These are phyloP conservation scores for Morpho deidamia DNA, from an alignment of 2,888 invertebrate genomes.

Conservation along the genomic window DNA sequence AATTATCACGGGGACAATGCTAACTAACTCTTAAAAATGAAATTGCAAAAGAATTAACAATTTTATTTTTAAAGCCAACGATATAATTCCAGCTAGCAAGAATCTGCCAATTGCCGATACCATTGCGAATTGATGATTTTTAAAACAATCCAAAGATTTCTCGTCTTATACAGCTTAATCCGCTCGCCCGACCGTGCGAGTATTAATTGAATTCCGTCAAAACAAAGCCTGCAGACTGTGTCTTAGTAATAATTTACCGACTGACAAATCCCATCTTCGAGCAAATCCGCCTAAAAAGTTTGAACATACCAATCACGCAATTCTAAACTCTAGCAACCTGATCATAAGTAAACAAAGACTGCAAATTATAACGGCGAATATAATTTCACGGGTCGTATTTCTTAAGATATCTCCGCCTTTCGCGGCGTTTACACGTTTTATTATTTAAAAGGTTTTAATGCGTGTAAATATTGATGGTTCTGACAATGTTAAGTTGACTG, in stretches of 20 bases:
- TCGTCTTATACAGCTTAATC: constrained; percentile 36
- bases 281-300: constrained; percentile 5
- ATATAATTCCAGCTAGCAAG: neutral
- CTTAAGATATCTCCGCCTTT: constrained; percentile 9
- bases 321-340: constrained; percentile 12
- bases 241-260: constrained; percentile 42
- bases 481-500: constrained; percentile 5
- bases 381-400: constrained; percentile 10
- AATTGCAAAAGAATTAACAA: too few relatives aligned
- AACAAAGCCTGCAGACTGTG: constrained; percentile 42
- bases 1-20: too few relatives aligned
- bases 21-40: too few relatives aligned
- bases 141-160: constrained; percentile 16
- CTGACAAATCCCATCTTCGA: constrained; percentile 55
- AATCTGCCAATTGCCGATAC: neutral
- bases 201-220: constrained; percentile 54
- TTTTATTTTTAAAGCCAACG: too few relatives aligned
- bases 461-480: constrained; percentile 15
- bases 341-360: neutral
- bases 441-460: constrained; percentile 6
- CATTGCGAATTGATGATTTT: constrained; percentile 22
- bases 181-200: constrained; percentile 42
- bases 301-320: neutral
- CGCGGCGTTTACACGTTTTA: constrained; percentile 3
- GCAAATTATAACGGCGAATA: neutral